Evolutionary conservation across 2,113 vertebrate species (phyloP), one percentile per base, ranked within the genome.

Genomic region (Salvator merianae): DNA sequence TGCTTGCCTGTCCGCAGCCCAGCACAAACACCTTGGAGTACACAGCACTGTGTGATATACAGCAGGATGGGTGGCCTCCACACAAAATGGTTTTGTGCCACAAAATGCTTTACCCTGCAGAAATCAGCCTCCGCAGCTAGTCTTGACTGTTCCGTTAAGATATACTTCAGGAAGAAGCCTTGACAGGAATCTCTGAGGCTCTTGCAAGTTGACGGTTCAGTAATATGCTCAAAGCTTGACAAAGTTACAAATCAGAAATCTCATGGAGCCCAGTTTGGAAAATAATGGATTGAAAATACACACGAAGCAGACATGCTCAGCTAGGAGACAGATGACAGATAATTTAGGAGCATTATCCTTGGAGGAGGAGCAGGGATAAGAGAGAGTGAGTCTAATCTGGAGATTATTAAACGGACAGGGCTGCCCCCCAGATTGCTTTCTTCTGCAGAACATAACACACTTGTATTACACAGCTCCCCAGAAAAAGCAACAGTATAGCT

Each of bases 361-460:
- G 72, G 47, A 28, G 7, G 14, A 80, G 79, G 82, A 83, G 66
- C 88, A 75, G 20, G 50, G 34, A 28, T 3, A 30, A 50, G 13
- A 14, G 75, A 82, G 79, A 74, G 38, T 26, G 40, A 80, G 88
- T 92, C 55, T 93, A 88, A 94, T 89, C 84, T 86, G 73, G 55
- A 92, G 86, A 91, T 91, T n/a, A n/a, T n/a, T 91, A 89, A 92
- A 86, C 83, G 38, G 68, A 53, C 89, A 89, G 38, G 1, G 84
- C 36, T 77, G n/a, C 65, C 86, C 40, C 84, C 77, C 32, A 91
- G 92, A 93, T 30, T 88, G 82, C 84, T 88, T 92, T 91, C 20
- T 59, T 59, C 85, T 86, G 66, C 71, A 90, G 84, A 32, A 55
- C 40, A 87, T 0, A 84, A 47, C 0, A 1, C 38, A 53, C 26